Percentiles rank a stretch among this genome's conserved stretches.
phyloP scores from a whole-genome alignment of 2,797 vertebrate species.

The Antennarius maculatus region DNA sequence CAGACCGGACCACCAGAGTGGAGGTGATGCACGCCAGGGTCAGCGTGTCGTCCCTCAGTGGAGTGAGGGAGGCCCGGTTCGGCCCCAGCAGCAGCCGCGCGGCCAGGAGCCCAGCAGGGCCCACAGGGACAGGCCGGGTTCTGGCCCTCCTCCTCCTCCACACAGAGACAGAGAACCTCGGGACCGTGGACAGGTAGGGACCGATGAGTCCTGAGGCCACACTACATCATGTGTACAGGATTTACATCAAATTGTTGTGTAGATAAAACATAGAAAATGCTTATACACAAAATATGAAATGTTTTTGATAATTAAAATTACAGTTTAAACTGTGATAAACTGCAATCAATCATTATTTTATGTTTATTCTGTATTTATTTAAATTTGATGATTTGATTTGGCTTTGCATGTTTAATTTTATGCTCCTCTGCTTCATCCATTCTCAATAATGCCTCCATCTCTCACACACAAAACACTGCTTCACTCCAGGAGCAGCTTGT shows the following conservation, averaged over 20 bases:
- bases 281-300: no score
- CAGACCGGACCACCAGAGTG: conserved; percentile 58
- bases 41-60: conserved; percentile 51
- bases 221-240: no score
- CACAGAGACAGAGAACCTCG: conserved; percentile 70
- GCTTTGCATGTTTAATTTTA: no score
- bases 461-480: conserved; percentile 1
- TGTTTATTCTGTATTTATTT: no score
- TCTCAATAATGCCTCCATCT: not conserved
- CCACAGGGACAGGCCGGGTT: conserved; percentile 56
- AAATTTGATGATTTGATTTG: no score
- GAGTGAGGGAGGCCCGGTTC: conserved; percentile 63
- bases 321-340: not conserved
- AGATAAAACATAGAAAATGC: no score
- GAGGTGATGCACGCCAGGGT: conserved; percentile 56
- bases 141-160: conserved; percentile 75
- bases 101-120: conserved; percentile 84
- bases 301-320: not conserved
- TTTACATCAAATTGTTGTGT: no score
- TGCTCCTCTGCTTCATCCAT: no score
- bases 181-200: conserved; percentile 62
- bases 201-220: not conserved
- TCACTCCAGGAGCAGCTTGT: conserved; percentile 66
- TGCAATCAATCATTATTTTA: no score
- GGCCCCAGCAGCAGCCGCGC: conserved; percentile 82